Evolutionary conservation across 1,140 invertebrate genomes (phyloP).

Genomic region (Eupristina koningsbergeri): DNA sequence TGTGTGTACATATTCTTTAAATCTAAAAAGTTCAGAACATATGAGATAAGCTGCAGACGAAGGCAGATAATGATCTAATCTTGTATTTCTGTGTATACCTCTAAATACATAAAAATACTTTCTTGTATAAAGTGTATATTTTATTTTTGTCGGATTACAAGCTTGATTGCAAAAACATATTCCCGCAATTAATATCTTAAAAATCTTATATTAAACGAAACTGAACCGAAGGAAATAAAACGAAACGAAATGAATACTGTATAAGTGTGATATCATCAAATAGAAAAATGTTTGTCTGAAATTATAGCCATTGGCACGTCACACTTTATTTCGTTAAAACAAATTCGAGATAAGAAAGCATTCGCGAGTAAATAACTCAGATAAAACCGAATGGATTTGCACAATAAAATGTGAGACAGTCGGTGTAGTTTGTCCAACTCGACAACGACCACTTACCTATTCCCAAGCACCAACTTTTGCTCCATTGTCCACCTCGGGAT

Average conservation of each 20-base stretch:
- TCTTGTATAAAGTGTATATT: background rate
- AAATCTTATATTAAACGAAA: too few species aligned
- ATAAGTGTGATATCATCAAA: background rate
- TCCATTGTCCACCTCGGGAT: background rate
- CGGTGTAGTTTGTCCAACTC: conserved; percentile 7
- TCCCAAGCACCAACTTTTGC: background rate
- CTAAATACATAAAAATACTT: background rate
- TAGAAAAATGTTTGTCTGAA: background rate
- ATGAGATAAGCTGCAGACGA: background rate
- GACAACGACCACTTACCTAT: background rate
- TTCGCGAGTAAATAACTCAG: conserved; percentile 51
- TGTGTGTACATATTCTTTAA: background rate
- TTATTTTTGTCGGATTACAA: too few species aligned
- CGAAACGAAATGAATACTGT: background rate
- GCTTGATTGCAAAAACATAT: too few species aligned
- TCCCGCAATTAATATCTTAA: background rate
- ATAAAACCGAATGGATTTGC: conserved; percentile 32
- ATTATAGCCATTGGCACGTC: background rate
- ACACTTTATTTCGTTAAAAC: background rate
- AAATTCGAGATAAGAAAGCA: conserved; percentile 27
- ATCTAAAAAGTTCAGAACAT: background rate
- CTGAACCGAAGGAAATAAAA: too few species aligned
- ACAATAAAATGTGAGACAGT: conserved; percentile 31
- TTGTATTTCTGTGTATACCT: background rate
- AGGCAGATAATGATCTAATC: background rate